These are phyloP conservation scores for Amazona vittata DNA, from an alignment of 2,113 vertebrate genomes.

Conservation along the genomic window DNA sequence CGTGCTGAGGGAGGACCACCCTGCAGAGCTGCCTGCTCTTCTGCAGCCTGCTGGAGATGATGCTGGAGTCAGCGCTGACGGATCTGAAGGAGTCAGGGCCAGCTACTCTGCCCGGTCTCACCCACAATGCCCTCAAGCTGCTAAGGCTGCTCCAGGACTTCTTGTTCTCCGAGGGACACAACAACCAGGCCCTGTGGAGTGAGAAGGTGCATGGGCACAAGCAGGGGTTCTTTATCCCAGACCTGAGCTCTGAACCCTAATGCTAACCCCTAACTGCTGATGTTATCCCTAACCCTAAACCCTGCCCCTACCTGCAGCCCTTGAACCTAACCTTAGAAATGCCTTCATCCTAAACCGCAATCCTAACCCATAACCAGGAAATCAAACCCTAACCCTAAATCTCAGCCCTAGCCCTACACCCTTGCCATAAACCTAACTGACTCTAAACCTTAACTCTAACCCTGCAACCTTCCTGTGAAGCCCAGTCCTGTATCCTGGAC, in stretches of 20 bases:
- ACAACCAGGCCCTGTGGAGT: slow-evolving; percentile 91
- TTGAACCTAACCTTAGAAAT: background rate
- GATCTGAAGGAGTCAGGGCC: slow-evolving; percentile 85
- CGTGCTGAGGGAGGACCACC: background rate
- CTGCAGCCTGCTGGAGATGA: slow-evolving; percentile 93
- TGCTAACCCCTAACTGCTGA: background rate
- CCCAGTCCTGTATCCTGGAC: too few relatives aligned
- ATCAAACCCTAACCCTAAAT: background rate
- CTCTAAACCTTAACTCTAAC: background rate
- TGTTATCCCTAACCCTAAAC: background rate
- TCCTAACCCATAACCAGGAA: background rate
- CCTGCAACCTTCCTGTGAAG: background rate
- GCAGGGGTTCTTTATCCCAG: background rate
- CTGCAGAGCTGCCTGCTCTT: fast-evolving
- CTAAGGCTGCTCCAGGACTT: slow-evolving; percentile 96
- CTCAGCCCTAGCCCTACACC: background rate
- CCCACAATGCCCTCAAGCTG: slow-evolving; percentile 86
- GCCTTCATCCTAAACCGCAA: background rate
- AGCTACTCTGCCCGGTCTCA: slow-evolving; percentile 72
- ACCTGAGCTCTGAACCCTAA: background rate
- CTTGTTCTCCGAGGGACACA: slow-evolving; percentile 90
- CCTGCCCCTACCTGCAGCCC: background rate
- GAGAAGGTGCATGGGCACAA: slow-evolving; percentile 83
- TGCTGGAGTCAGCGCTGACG: slow-evolving; percentile 93
- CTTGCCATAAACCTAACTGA: background rate